phyloP scores from a whole-genome alignment of 2,888 invertebrate genomes.

The Molanna angustata region DNA sequence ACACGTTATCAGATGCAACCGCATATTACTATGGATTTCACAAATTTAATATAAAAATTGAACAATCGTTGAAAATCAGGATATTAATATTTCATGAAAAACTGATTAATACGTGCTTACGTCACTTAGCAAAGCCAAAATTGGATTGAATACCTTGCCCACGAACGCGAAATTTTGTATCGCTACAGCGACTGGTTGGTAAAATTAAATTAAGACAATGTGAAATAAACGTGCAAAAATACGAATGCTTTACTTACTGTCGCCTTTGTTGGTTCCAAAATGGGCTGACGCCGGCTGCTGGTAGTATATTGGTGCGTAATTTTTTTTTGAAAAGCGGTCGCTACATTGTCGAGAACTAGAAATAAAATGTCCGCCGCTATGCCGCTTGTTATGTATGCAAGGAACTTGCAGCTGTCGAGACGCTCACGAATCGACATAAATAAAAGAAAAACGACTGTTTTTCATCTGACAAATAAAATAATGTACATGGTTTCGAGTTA shows the following conservation, averaged over 20 bases:
- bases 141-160: slow-evolving; percentile 21
- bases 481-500: slow-evolving; percentile 10
- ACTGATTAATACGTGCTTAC: slow-evolving; percentile 16
- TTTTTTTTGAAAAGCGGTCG: slow-evolving; percentile 38
- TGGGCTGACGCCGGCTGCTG: slow-evolving; percentile 11
- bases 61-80: slow-evolving; percentile 2
- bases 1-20: slow-evolving; percentile 10
- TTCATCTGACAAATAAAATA: slow-evolving; percentile 2
- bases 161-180: slow-evolving; percentile 16
- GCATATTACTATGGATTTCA: not conserved
- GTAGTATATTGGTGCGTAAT: slow-evolving; percentile 17
- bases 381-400: slow-evolving; percentile 45
- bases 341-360: slow-evolving; percentile 55
- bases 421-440: slow-evolving; percentile 38
- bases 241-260: slow-evolving; percentile 11
- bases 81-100: slow-evolving; percentile 4
- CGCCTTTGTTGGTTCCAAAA: slow-evolving; percentile 10
- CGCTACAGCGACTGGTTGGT: slow-evolving; percentile 9
- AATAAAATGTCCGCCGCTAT: slow-evolving; percentile 60
- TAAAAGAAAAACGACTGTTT: slow-evolving; percentile 9
- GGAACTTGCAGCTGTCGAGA: slow-evolving; percentile 54
- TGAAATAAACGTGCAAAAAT: slow-evolving; percentile 4
- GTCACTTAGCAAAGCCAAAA: slow-evolving; percentile 21
- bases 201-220: slow-evolving; percentile 2
- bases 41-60: not conserved